Conservation (phyloP, 2,113 vertebrate species). For the Leucopsar rothschildi region DNA sequence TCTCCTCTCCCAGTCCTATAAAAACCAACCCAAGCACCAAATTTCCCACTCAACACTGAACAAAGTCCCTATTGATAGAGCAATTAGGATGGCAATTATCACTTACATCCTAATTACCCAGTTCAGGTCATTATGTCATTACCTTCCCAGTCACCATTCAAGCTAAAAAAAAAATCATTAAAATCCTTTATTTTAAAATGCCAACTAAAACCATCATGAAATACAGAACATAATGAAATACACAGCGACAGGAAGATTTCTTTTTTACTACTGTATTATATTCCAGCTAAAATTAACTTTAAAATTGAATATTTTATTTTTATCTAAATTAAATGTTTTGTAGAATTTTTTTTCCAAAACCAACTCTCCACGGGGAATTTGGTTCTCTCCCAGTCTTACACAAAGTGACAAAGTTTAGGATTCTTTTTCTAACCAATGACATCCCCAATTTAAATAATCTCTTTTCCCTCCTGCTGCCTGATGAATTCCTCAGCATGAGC, state of each 20-base stretch:
- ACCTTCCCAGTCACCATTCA: neutral
- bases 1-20: neutral
- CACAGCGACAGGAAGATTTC: neutral
- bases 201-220: neutral
- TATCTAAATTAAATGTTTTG: neutral
- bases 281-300: slow-evolving; percentile 5
- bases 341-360: neutral
- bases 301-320: neutral
- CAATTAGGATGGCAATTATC: slow-evolving; percentile 30
- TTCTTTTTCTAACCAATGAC: neutral
- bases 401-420: neutral
- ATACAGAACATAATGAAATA: neutral
- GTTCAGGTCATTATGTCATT: neutral
- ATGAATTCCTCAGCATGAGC: neutral
- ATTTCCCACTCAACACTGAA: neutral
- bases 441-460: neutral
- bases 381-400: neutral
- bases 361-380: neutral
- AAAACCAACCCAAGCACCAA: neutral
- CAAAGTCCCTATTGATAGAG: neutral
- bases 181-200: slow-evolving; percentile 14
- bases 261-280: neutral
- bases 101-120: neutral
- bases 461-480: neutral
- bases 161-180: neutral